Percentiles rank a stretch among this genome's conserved stretches.
phyloP scores from a whole-genome alignment of 2,888 invertebrate genomes.

The Cryptus armator region DNA sequence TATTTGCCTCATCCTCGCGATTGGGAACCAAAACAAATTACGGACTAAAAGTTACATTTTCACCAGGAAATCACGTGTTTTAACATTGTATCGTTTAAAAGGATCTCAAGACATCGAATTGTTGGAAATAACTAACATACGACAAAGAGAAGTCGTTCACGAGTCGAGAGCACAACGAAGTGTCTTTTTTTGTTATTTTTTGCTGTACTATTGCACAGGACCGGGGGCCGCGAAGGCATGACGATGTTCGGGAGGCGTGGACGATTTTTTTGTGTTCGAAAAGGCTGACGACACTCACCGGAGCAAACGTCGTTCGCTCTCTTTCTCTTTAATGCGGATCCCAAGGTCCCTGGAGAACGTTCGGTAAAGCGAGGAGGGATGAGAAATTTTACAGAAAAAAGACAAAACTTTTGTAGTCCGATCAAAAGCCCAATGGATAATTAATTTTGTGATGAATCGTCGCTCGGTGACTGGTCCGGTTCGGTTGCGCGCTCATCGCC shows the following conservation, averaged over 20 bases:
- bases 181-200: not conserved
- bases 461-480: slow-evolving; percentile 79
- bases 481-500: slow-evolving; percentile 27
- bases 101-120: too few relatives aligned
- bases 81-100: too few relatives aligned
- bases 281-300: slow-evolving; percentile 34
- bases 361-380: slow-evolving; percentile 12
- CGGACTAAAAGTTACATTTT: too few relatives aligned
- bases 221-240: slow-evolving; percentile 70
- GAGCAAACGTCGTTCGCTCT: slow-evolving; percentile 61
- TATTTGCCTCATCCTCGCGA: too few relatives aligned
- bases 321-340: slow-evolving; percentile 42
- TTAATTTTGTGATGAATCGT: slow-evolving; percentile 84
- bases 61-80: too few relatives aligned
- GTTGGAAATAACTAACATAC: too few relatives aligned
- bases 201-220: slow-evolving; percentile 23
- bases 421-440: slow-evolving; percentile 83
- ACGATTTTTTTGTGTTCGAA: slow-evolving; percentile 79
- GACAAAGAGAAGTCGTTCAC: too few relatives aligned
- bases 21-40: too few relatives aligned
- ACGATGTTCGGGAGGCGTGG: slow-evolving; percentile 82
- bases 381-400: not conserved
- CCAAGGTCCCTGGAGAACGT: slow-evolving; percentile 13
- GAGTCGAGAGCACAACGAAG: not conserved
- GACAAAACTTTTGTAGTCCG: slow-evolving; percentile 79